Evolutionary conservation across 2,888 invertebrate genomes (phyloP), one percentile per base, ranked within the genome.

Genomic region (Sceliomorpha sp.): DNA sequence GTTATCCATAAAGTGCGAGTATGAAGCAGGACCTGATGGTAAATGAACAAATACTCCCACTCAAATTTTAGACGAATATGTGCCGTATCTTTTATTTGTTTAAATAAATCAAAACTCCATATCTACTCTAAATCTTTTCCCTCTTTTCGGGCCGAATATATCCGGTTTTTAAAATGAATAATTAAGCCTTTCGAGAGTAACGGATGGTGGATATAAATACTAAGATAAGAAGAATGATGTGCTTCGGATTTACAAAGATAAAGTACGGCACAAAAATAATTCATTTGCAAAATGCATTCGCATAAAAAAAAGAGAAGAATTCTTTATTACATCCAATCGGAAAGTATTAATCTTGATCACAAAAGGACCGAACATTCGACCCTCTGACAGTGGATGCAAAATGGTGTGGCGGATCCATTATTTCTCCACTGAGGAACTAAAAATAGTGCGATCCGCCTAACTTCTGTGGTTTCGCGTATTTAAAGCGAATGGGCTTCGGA

Each of bases 381-480:
- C 26, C 48, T 44, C 56, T 51, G 44, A 51, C 58, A 47, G 32
- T 15, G 47, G 37, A 60, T 60, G 55, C 44, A 51, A 70, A 70
- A 64, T 62, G 60, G 53, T 34, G 50, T 55, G 60, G 55, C 24
- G 45, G 42, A 9, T 58, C 62, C 45, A 69, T 76, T 73, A 74
- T 76, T 78, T 73, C 72, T 63, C 53, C 44, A 13, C 34, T 9
- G 15, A 27, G 40, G 45, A 29, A 62, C 70, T 64, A 73, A 75
- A 75, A 76, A 75, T 72, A 77, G 42, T 40, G 27, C 34, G 37
- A 48, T 37, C 45, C 40, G 31, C 39, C 42, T 50, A 67, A 56
- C 66, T 53, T 64, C 45, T 58, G 63, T 48, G 60, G 68, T 78
- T 78, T 78, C 73, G 44, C 68, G 70, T 77, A 73, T 77, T 75